Evolutionary conservation across 1,140 invertebrate genomes (phyloP).

Genomic region (Formica exsecta): DNA sequence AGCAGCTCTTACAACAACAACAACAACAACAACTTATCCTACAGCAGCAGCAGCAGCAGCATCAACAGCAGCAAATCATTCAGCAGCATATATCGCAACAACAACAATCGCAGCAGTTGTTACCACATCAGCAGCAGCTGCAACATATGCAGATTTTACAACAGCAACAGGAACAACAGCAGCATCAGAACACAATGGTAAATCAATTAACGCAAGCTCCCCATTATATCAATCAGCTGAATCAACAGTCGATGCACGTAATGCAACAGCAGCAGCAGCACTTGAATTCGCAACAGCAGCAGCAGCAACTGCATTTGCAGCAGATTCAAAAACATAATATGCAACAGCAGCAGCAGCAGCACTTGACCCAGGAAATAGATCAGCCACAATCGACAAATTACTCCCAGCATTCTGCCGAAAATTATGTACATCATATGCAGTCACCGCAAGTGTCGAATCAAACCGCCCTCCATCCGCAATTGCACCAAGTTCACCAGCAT

Average conservation of each 20-base stretch:
- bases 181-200: slow-evolving; percentile 78
- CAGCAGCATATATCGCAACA: slow-evolving; percentile 79
- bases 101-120: slow-evolving; percentile 77
- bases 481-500: slow-evolving; percentile 81
- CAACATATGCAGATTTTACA: slow-evolving; percentile 83
- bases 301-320: slow-evolving; percentile 80
- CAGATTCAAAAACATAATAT: slow-evolving; percentile 83
- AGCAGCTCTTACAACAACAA: slow-evolving; percentile 77
- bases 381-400: slow-evolving; percentile 78
- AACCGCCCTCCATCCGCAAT: slow-evolving; percentile 72
- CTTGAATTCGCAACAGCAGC: slow-evolving; percentile 78
- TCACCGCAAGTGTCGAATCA: slow-evolving; percentile 78
- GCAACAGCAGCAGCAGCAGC: slow-evolving; percentile 83
- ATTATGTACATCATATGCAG: slow-evolving; percentile 82
- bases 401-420: slow-evolving; percentile 78
- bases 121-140: slow-evolving; percentile 79
- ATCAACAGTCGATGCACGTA: slow-evolving; percentile 79
- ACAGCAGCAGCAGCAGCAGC: slow-evolving; percentile 82
- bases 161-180: slow-evolving; percentile 79
- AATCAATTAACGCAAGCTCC: slow-evolving; percentile 79
- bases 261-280: slow-evolving; percentile 79
- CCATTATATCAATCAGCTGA: slow-evolving; percentile 78
- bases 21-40: slow-evolving; percentile 79
- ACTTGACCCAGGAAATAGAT: slow-evolving; percentile 79
- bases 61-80: slow-evolving; percentile 80